phyloP scores from a whole-genome alignment of 1,140 invertebrate species.

The Pollicipes pollicipes region DNA sequence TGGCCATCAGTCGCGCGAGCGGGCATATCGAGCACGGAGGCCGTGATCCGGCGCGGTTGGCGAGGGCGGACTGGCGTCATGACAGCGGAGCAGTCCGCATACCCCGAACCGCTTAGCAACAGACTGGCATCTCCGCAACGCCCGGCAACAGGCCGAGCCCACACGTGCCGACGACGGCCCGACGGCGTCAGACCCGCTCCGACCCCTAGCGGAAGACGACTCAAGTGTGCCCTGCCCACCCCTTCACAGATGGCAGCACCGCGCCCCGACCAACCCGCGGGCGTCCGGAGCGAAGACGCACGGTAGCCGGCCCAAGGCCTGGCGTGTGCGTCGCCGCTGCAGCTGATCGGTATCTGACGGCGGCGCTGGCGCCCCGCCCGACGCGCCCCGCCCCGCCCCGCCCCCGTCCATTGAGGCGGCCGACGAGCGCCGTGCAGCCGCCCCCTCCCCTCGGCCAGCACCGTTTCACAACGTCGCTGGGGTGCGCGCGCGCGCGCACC shows the following conservation, averaged over 20 bases:
- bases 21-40: background rate
- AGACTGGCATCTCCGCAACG: no score
- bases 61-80: background rate
- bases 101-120: background rate
- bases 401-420: background rate
- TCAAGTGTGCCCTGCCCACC: no score
- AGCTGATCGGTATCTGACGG: background rate
- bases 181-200: background rate
- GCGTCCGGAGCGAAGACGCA: no score
- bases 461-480: no score
- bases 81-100: background rate
- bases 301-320: no score
- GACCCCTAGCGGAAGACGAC: background rate
- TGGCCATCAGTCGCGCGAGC: background rate
- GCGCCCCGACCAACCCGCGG: no score
- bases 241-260: no score
- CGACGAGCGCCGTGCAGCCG: background rate
- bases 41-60: background rate
- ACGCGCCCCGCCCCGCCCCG: no score
- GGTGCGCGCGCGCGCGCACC: no score
- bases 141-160: no score
- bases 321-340: background rate
- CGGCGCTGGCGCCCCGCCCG: background rate
- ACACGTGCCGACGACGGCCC: no score
- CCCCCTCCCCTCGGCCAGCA: no score